Conservation (phyloP, 1,140 invertebrate species). For the Drosophila biarmipes region DNA sequence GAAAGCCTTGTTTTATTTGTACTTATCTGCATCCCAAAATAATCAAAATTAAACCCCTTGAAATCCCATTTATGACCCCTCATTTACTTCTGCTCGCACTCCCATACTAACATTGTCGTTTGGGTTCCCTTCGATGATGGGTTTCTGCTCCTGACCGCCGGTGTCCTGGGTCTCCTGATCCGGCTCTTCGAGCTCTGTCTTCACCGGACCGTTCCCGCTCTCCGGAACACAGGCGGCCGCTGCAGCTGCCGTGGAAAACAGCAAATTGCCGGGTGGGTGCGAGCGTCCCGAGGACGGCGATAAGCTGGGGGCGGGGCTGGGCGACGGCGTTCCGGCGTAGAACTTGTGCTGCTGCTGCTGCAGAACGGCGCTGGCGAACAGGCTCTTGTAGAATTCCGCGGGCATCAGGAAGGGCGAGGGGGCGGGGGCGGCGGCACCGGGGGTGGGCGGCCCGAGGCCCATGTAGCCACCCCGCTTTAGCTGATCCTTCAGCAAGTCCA, state of each 20-base stretch:
- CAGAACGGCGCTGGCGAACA: conserved; percentile 89
- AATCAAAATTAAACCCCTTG: conserved; percentile 29
- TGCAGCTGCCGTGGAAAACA: conserved; percentile 62
- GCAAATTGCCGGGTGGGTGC: conserved; percentile 73
- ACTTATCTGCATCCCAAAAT: conserved; percentile 27
- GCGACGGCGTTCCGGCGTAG: conserved; percentile 53
- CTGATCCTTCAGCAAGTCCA: conserved; percentile 68
- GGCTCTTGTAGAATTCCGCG: conserved; percentile 91
- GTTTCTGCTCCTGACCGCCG: conserved; percentile 19
- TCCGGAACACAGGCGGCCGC: conserved; percentile 24
- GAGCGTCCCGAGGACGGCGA: conserved; percentile 34
- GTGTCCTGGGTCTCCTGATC: conserved; percentile 14
- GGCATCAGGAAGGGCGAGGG: conserved; percentile 88
- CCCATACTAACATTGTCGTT: conserved; percentile 54
- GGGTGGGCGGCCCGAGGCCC: conserved; percentile 36
- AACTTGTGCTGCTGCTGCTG: conserved; percentile 69
- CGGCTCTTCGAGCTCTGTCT: conserved; percentile 41
- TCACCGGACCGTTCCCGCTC: conserved; percentile 35
- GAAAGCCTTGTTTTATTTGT: conserved; percentile 35
- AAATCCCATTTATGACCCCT: conserved; percentile 36
- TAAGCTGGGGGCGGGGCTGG: conserved; percentile 15
- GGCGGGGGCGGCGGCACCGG: conserved; percentile 10
- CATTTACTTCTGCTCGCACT: conserved; percentile 28
- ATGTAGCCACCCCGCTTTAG: conserved; percentile 59
- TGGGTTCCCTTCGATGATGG: conserved; percentile 3